Evolutionary conservation across 2,888 invertebrate genomes (phyloP).

Genomic region (Cantharis nigra): DNA sequence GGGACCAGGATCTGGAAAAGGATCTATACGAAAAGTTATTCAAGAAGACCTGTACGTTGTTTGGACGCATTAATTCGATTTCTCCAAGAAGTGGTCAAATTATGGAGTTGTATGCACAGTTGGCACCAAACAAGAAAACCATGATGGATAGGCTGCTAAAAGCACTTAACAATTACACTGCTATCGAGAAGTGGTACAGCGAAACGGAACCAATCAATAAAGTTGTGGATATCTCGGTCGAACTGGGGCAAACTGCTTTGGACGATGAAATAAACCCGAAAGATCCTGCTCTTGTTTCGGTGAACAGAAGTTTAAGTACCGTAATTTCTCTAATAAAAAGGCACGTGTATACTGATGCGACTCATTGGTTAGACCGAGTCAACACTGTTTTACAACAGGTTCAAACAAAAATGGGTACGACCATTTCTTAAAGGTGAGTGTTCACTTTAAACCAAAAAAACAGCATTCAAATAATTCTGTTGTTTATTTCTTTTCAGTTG

Average conservation of each 20-base stretch:
- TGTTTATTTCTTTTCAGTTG: neutral
- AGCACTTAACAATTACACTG: conserved; percentile 73
- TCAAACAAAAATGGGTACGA: neutral
- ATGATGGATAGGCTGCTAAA: conserved; percentile 76
- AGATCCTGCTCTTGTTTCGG: conserved; percentile 46
- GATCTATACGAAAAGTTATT: conserved; percentile 58
- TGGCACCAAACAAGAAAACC: conserved; percentile 65
- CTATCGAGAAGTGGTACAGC: conserved; percentile 64
- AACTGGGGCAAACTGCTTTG: conserved; percentile 63
- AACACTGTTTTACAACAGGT: conserved; percentile 31
- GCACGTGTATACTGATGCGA: conserved; percentile 50
- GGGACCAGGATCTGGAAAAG: conserved; percentile 67
- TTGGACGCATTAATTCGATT: conserved; percentile 74
- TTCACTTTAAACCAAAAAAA: neutral
- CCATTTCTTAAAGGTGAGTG: neutral
- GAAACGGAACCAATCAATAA: conserved; percentile 64
- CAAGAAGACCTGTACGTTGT: conserved; percentile 67
- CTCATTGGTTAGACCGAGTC: conserved; percentile 44
- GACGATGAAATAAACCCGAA: conserved; percentile 52
- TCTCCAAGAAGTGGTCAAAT: conserved; percentile 72
- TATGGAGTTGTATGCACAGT: conserved; percentile 82
- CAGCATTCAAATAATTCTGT: neutral
- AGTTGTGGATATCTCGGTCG: conserved; percentile 65
- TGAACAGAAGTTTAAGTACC: conserved; percentile 47
- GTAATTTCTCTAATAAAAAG: conserved; percentile 54